These are phyloP conservation scores for Temnopleurus reevesii DNA, from an alignment of 53 echinoderm and acorn worm genomes.

Conservation along the genomic window DNA sequence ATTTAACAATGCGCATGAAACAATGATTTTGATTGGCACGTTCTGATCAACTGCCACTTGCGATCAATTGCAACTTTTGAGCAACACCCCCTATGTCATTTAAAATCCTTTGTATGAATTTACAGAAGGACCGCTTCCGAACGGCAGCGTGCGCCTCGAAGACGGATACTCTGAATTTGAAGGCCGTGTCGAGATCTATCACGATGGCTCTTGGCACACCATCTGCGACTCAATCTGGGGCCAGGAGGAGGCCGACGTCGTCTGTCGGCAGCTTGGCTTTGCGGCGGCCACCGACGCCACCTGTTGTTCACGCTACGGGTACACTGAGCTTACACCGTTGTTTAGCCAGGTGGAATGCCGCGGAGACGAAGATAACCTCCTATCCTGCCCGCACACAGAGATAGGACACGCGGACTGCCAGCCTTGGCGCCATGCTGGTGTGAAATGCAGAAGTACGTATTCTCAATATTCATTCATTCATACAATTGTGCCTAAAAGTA, in stretches of 20 bases:
- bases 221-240: not conserved
- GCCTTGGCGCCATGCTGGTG: not conserved
- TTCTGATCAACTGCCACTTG: no score
- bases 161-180: not conserved
- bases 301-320: not conserved
- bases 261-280: not conserved
- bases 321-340: not conserved
- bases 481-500: no score
- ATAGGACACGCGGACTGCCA: not conserved
- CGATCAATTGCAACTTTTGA: no score
- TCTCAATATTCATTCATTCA: no score
- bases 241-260: not conserved
- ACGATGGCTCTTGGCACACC: not conserved
- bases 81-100: no score
- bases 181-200: not conserved
- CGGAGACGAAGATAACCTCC: not conserved
- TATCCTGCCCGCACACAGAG: not conserved
- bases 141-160: not conserved
- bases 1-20: no score
- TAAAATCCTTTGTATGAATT: no score
- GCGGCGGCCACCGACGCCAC: not conserved
- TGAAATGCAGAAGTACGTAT: not conserved
- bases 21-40: no score
- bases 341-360: not conserved
- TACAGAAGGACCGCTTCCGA: no score